Base-by-base conservation (phyloP, 2,888 invertebrate genomes). In the Marronus borbonicus region DNA sequence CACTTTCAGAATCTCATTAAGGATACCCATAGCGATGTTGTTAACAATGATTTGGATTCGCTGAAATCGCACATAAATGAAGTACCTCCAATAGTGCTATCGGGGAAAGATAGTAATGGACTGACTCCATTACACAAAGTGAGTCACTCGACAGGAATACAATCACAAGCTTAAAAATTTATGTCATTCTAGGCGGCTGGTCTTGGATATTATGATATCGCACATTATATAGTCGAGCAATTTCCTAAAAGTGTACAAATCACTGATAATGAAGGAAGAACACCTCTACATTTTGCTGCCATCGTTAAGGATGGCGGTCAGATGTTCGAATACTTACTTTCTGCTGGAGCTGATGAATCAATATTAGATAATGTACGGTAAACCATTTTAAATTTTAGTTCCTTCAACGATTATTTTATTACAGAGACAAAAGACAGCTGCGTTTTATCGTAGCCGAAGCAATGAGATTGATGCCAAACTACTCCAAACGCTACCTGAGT, bases 81-180 rank as follows among this genome's bases (percentile, higher is more conserved):
- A 50, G 92, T 94, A 7, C 93, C 94, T 0, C 90, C 93, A 0
- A 92, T 94, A 76, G 90, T 96, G 74, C 90, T 96, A 44, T 92
- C 93, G 49, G 93, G 95, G 84, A 93, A 85, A 86, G 97, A 97
- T 85, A 85, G 88, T 17, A 94, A 96, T 86, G 96, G 96, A 31
- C 91, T 97, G 84, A 96, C 94, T 79, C 93, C 95, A n/a, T 90
- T 97, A 85, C 97, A 97, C 86, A 96, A 97, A 92, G 95, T 94
- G 88, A 7, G 31, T 7, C 77, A 64, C 12, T 17, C 7, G 75
- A 58, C 24, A 8, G 3, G 44, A 1, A 36, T 24, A 36, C 28
- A 36, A 52, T 76, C 14, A 0, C 5, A 17, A 36, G 20, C 66
- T 50, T 58, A 28, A 39, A 60, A n/a, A 58, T 74, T 58, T 20